Conservation (phyloP, 2,797 vertebrate species). For the Sebastes paucispinis region DNA sequence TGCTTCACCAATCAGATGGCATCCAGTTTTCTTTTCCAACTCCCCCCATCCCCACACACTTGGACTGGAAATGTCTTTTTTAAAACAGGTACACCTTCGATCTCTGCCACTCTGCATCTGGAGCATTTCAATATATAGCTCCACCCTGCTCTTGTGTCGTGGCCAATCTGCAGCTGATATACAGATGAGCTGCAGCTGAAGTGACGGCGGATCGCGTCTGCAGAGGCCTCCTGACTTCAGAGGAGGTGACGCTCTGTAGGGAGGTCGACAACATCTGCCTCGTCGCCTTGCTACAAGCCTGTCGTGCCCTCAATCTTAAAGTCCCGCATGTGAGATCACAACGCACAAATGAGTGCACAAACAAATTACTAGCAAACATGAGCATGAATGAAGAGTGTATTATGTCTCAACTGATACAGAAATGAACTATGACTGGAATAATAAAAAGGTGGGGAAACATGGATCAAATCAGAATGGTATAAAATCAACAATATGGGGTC, state of each 20-base stretch:
- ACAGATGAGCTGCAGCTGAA: conserved; percentile 48
- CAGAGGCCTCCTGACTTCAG: conserved; percentile 12
- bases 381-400: neutral
- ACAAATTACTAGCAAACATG: neutral
- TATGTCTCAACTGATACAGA: neutral
- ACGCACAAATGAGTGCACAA: neutral
- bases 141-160: conserved; percentile 42
- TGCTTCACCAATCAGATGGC: conserved; percentile 35
- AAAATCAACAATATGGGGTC: neutral
- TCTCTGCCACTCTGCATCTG: conserved; percentile 28
- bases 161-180: conserved; percentile 47
- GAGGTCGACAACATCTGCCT: conserved; percentile 42
- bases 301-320: conserved; percentile 32
- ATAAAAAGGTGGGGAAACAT: neutral
- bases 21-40: conserved; percentile 16
- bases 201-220: conserved; percentile 1
- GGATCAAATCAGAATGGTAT: neutral
- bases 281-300: conserved; percentile 19
- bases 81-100: conserved; percentile 53
- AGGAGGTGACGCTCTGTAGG: conserved; percentile 27
- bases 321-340: neutral
- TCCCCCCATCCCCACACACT: neutral
- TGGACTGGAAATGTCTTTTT: neutral
- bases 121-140: conserved; percentile 18
- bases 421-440: neutral